Evolutionary conservation across 2,797 vertebrate species (phyloP), one percentile per base, ranked within the genome.

Genomic region (Microhierax caerulescens): DNA sequence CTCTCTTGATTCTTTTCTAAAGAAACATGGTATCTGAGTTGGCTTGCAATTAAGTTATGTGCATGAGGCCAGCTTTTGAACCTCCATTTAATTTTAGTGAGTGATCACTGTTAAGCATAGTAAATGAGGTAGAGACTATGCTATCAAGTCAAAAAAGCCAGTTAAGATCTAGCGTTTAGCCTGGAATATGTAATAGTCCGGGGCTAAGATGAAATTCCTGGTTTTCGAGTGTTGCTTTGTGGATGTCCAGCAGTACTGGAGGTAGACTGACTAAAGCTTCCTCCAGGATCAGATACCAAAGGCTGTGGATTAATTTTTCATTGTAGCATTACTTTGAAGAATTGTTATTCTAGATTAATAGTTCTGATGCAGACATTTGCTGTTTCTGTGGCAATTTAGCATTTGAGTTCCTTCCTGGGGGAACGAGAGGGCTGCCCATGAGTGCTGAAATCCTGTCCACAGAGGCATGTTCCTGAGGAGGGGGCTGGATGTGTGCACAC

Each of bases 191-290:
- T 64, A 60, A 59, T 79, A 65, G 3, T 60, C 54, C 51, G 50
- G 73, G 37, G 39, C 56, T 56, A 36, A 75, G 79, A 54, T 83
- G 87, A 77, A 91, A 64, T 75, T 87, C 61, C n/a, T 86, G 54
- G 16, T 1, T 90, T 92, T 86, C n/a, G 74, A 89, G 88, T 89
- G 83, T 93, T 92, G 85, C 77, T 94, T 80, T 51, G 67, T 85
- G 57, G 70, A 79, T 7, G 24, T 70, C 81, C 81, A 85, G 64
- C 75, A 84, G 67, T 41, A 64, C 34, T 84, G 63, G 64, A 92
- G 84, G 63, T 53, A 41, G 47, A 81, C 53, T 92, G 83, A 84
- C 73, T 81, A 24, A 81, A 69, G 39, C 51, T 86, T 95, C 83
- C 85, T 85, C 59, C 32, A 6, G 1, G 70, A 72, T 90, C 53